These are phyloP conservation scores for Phyllotis vaccarum DNA, from an alignment of 2,797 vertebrate species.

Conservation along the genomic window DNA sequence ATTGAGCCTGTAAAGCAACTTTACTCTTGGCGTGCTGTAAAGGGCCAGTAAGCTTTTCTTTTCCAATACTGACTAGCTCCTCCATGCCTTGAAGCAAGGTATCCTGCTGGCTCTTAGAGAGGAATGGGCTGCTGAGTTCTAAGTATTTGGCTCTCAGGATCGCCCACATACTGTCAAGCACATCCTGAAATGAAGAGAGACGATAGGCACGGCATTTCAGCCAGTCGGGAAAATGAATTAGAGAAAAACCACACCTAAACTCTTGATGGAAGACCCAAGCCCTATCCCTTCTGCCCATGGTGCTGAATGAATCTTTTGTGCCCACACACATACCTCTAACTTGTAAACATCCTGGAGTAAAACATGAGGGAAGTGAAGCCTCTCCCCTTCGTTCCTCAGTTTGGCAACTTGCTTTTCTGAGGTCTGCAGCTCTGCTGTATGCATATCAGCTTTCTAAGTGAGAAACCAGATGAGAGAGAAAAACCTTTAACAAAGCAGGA, in stretches of 20 bases:
- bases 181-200: constrained; percentile 86
- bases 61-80: constrained; percentile 89
- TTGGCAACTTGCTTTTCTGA: constrained; percentile 88
- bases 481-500: neutral
- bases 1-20: constrained; percentile 86
- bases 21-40: constrained; percentile 84
- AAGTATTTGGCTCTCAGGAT: constrained; percentile 84
- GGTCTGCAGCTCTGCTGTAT: constrained; percentile 86
- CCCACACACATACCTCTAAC: constrained; percentile 88
- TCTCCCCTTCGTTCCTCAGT: constrained; percentile 87
- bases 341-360: constrained; percentile 89
- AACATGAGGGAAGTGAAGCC: constrained; percentile 81
- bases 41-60: constrained; percentile 86
- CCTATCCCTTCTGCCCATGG: no score
- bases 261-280: neutral
- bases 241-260: neutral
- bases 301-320: neutral
- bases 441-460: constrained; percentile 82
- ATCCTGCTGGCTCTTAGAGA: constrained; percentile 88
- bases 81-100: constrained; percentile 88
- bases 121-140: constrained; percentile 84
- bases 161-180: constrained; percentile 89
- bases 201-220: neutral
- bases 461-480: constrained; percentile 16
- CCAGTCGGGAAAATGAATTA: neutral